A percentile compares a stretch with the other conserved stretches of the same genome.
Conservation (phyloP, 2,113 vertebrate species). For the Aegithalos caudatus region DNA sequence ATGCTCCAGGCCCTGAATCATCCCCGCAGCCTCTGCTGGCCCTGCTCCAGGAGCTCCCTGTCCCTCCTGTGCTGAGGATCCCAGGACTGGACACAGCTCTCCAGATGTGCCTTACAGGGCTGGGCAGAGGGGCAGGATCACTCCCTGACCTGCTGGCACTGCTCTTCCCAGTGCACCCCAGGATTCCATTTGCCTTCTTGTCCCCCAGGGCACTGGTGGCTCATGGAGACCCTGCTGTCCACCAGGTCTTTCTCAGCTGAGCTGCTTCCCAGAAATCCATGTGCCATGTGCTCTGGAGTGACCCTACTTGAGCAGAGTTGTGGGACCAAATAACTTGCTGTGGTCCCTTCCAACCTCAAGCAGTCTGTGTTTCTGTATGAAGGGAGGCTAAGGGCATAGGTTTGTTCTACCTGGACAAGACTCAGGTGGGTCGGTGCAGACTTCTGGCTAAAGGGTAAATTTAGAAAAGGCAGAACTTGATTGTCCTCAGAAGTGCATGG, state of each 20-base stretch:
- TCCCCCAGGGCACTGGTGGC: background rate
- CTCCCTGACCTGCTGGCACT: background rate
- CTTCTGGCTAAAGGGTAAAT: background rate
- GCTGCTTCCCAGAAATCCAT: background rate
- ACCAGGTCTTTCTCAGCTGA: background rate
- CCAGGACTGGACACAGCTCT: background rate
- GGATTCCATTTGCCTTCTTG: background rate
- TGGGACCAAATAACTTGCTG: too few relatives aligned
- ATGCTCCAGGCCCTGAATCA: background rate
- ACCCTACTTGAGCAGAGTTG: background rate
- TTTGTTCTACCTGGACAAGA: background rate
- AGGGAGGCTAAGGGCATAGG: background rate
- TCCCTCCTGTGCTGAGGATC: background rate
- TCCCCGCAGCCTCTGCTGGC: accelerated
- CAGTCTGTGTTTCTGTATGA: background rate
- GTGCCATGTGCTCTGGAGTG: background rate
- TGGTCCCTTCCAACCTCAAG: background rate
- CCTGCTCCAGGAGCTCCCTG: accelerated
- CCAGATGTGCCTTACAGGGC: background rate
- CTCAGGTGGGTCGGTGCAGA: background rate
- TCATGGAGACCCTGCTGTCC: background rate
- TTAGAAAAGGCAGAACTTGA: background rate
- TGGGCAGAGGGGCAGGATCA: background rate
- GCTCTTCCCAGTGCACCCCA: background rate
- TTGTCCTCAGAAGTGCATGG: background rate